A percentile compares a stretch with the other conserved stretches of the same genome.
phyloP scores from a whole-genome alignment of 92 coral and sea anemone genomes.

The Parazoanthus darwini region DNA sequence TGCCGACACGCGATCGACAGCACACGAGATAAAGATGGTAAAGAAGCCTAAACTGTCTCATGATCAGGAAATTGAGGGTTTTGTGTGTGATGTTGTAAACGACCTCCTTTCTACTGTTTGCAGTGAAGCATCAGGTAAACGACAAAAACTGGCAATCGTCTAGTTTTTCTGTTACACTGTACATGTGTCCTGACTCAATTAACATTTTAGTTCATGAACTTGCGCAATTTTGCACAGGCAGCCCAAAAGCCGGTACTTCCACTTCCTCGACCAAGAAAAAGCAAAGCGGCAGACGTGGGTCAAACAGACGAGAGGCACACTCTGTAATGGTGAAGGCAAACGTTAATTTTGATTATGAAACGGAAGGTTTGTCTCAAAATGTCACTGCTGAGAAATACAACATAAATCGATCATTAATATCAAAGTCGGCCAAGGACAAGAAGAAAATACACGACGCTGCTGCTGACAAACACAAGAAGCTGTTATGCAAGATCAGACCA shows the following conservation, averaged over 20 bases:
- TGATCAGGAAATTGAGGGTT: slow-evolving; percentile 9
- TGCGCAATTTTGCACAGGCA: slow-evolving; percentile 31
- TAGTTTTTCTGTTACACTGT: slow-evolving; percentile 26
- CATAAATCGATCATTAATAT: slow-evolving; percentile 4
- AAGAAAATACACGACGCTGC: slow-evolving; percentile 7
- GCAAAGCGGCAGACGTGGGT: slow-evolving; percentile 32
- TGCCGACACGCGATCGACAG: slow-evolving; percentile 31
- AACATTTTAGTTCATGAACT: slow-evolving; percentile 17
- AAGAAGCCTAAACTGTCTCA: slow-evolving; percentile 2
- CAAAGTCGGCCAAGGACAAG: slow-evolving; percentile 25
- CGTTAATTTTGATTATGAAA: slow-evolving; percentile 16
- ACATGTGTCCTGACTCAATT: slow-evolving; percentile 7
- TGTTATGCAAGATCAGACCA: slow-evolving; percentile 21
- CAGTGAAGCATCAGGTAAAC: slow-evolving; percentile 12
- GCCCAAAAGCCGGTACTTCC: slow-evolving; percentile 26
- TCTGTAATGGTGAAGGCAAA: background rate
- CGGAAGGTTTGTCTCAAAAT: slow-evolving; percentile 17
- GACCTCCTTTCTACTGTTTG: slow-evolving; percentile 11
- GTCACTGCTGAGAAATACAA: slow-evolving; percentile 7
- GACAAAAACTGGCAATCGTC: slow-evolving; percentile 15
- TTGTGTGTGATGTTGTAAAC: slow-evolving; percentile 7
- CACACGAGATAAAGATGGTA: slow-evolving; percentile 5
- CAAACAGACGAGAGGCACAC: slow-evolving; percentile 20
- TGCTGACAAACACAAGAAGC: slow-evolving; percentile 22
- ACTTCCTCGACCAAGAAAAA: slow-evolving; percentile 7